Base-by-base conservation (phyloP, 2,797 vertebrate genomes). In the Eospalax fontanierii region DNA sequence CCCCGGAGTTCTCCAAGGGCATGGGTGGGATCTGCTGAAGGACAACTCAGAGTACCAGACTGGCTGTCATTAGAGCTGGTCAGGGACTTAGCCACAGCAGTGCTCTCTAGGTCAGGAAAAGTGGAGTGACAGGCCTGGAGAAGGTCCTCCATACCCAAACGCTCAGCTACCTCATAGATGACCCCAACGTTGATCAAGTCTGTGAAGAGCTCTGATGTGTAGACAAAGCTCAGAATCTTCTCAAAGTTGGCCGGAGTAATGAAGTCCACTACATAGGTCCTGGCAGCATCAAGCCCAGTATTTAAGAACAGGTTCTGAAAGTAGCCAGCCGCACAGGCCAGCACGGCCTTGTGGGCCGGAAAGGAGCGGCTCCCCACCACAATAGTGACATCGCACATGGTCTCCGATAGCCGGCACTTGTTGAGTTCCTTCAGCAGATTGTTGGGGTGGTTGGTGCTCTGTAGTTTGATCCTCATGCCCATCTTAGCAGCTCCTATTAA, bases 391-490 rank as follows among this genome's bases (percentile, higher is more conserved):
- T 99, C 99, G 0, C 99, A 99, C 98, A 99, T 99, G 86, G 98
- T 99, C 54, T 99, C 99, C 0, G 99, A 99, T 19, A 99, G 99
- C 26, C 99, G 98, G 97, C 99, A 99, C 98, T 99, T 99, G 98
- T 99, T 99, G 91, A 99, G 99, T 87, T 99, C 99, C 38, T 99
- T 98, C 90, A 99, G 99, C 89, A 99, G 98, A 98, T 99, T 99
- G 98, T 99, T 99, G 91, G 99, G 99, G 54, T 99, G 99, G 97
- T 99, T 99, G 70, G 99, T 99, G 98, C 99, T 99, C 98, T 99
- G 99, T 96, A 99, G 98, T 94, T 99, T 99, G 98, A 99, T 99
- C 98, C 99, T 99, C 99, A 99, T 99, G 98, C 98, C 99, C 98
- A 99, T 99, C 97, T 98, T 98, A 98, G 97, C 98, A 98, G 98